Evolutionary conservation across 2,113 vertebrate species (phyloP).

Genomic region (Sapayoa aenigma): DNA sequence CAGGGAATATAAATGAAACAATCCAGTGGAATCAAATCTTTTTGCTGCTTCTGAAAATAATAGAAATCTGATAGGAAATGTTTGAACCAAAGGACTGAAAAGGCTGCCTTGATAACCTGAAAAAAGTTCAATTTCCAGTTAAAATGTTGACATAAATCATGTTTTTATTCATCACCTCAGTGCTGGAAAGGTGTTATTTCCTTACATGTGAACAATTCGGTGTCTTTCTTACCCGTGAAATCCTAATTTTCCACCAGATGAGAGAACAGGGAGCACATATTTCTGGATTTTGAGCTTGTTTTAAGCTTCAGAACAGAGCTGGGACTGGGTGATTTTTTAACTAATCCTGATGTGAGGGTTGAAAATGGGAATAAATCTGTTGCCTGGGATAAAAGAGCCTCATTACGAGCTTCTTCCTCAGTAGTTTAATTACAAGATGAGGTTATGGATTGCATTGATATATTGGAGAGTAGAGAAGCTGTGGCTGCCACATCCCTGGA

Average conservation of each 20-base stretch:
- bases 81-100: not conserved
- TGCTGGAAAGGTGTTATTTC: not conserved
- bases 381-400: not conserved
- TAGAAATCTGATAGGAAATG: not conserved
- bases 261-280: not conserved
- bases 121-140: not conserved
- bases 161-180: not conserved
- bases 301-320: not conserved
- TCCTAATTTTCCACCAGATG: not conserved
- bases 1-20: not conserved
- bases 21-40: not conserved
- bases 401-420: not conserved
- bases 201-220: not conserved
- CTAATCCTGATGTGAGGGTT: not conserved
- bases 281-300: not conserved
- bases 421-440: not conserved
- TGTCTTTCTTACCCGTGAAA: not conserved
- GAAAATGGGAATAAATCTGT: not conserved
- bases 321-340: not conserved
- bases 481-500: not conserved
- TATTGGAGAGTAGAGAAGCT: not conserved
- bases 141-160: not conserved
- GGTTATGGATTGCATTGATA: not conserved
- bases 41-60: not conserved
- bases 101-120: not conserved